phyloP scores from a whole-genome alignment of 2,797 vertebrate genomes.

The Trachops cirrhosus region DNA sequence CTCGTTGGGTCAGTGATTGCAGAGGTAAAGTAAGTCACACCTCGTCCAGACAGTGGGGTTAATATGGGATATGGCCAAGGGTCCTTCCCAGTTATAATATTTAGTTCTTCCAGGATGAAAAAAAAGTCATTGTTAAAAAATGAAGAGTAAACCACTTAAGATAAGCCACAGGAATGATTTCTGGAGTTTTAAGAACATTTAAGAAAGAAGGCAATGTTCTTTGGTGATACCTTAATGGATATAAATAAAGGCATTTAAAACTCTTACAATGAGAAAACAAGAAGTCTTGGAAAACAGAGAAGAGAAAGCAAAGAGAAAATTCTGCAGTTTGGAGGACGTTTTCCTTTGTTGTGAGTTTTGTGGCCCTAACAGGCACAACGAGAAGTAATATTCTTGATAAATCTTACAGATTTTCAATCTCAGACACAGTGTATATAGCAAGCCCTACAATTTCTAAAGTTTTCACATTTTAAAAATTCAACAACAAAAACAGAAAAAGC shows the following conservation, averaged over 20 bases:
- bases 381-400: not conserved
- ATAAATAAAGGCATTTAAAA: conserved; percentile 25
- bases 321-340: conserved; percentile 12
- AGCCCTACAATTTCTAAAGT: not conserved
- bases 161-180: conserved; percentile 2
- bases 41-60: not conserved
- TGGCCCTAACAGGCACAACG: not conserved
- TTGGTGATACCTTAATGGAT: not conserved
- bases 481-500: conserved; percentile 3
- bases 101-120: conserved; percentile 48
- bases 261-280: not conserved
- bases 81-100: conserved; percentile 14
- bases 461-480: conserved; percentile 49
- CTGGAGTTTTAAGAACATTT: conserved; percentile 35
- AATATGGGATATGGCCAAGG: not conserved
- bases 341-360: not conserved
- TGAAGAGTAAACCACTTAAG: conserved; percentile 43
- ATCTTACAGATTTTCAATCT: conserved; percentile 47
- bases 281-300: not conserved
- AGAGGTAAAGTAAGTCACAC: not conserved
- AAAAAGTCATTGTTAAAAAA: conserved; percentile 27
- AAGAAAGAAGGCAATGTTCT: conserved; percentile 9
- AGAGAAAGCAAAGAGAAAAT: conserved; percentile 10
- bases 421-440: not conserved
- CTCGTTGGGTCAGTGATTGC: not conserved